Conservation (phyloP, 2,888 invertebrate species). For the Yponomeuta malinellus region DNA sequence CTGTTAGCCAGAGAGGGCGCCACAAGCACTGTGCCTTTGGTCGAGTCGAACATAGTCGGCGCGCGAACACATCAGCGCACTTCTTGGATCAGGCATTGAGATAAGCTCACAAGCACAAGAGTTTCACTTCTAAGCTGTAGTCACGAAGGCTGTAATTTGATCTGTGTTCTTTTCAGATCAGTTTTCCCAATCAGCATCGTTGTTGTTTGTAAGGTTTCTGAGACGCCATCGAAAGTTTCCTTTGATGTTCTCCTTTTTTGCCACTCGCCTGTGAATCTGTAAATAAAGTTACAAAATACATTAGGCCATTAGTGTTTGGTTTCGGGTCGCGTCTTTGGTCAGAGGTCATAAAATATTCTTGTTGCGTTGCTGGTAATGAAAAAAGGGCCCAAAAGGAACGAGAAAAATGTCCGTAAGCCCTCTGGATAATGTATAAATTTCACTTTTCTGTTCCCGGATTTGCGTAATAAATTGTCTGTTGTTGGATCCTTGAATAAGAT, state of each 20-base stretch:
- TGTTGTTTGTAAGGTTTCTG: constrained; percentile 8
- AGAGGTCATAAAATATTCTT: constrained; percentile 29
- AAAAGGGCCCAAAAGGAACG: constrained; percentile 23
- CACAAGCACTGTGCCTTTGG: constrained; percentile 82
- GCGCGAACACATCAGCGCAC: constrained; percentile 63
- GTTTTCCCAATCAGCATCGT: not conserved
- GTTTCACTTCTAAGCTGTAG: constrained; percentile 11
- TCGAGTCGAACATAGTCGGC: constrained; percentile 78
- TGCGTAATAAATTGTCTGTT: constrained; percentile 33
- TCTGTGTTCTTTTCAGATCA: constrained; percentile 39
- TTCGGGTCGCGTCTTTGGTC: constrained; percentile 16
- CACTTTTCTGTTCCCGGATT: constrained; percentile 35
- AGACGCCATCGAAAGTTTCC: not conserved
- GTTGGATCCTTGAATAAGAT: not conserved
- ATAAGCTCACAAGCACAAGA: constrained; percentile 47
- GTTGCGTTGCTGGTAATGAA: constrained; percentile 21
- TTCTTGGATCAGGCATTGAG: constrained; percentile 70
- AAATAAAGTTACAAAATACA: not conserved
- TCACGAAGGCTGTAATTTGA: constrained; percentile 41
- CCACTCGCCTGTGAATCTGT: not conserved
- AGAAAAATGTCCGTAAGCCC: constrained; percentile 28
- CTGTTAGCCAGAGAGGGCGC: constrained; percentile 89
- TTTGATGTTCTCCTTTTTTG: not conserved
- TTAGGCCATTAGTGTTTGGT: not conserved
- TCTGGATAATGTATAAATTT: constrained; percentile 34